Percentiles rank a stretch among this genome's conserved stretches.
phyloP scores from a whole-genome alignment of 2,888 invertebrate genomes.

The Athalia rosae region DNA sequence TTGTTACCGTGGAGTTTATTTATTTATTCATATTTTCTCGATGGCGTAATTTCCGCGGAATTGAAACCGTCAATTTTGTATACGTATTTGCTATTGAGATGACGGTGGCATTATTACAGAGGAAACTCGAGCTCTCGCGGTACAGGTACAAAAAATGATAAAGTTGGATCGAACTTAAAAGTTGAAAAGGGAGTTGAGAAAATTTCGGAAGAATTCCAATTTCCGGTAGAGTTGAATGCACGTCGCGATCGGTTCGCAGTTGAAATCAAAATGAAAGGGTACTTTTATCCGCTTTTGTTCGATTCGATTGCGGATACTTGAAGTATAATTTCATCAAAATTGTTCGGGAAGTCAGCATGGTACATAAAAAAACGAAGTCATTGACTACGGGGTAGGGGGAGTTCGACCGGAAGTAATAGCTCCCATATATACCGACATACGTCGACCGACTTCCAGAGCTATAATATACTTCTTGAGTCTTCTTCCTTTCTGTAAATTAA shows the following conservation, averaged over 20 bases:
- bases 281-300: conserved; percentile 17
- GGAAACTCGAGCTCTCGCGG: conserved; percentile 12
- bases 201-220: conserved; percentile 38
- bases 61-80: no score
- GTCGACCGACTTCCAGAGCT: no score
- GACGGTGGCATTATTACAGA: no score
- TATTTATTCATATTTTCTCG: neutral
- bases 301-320: neutral
- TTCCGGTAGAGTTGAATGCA: conserved; percentile 6
- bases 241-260: neutral
- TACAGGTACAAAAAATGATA: conserved; percentile 36
- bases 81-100: no score
- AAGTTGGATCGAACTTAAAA: conserved; percentile 27
- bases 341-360: neutral
- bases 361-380: neutral
- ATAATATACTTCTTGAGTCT: neutral
- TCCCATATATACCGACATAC: neutral
- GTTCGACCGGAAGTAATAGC: conserved; percentile 20
- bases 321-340: no score
- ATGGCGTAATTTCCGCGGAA: neutral
- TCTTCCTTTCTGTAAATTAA: conserved; percentile 14
- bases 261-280: neutral
- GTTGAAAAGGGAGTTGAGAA: conserved; percentile 7
- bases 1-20: no score
- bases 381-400: neutral